Evolutionary conservation across 2,113 vertebrate genomes (phyloP), one percentile per base, ranked within the genome.

Genomic region (Laticauda colubrina): DNA sequence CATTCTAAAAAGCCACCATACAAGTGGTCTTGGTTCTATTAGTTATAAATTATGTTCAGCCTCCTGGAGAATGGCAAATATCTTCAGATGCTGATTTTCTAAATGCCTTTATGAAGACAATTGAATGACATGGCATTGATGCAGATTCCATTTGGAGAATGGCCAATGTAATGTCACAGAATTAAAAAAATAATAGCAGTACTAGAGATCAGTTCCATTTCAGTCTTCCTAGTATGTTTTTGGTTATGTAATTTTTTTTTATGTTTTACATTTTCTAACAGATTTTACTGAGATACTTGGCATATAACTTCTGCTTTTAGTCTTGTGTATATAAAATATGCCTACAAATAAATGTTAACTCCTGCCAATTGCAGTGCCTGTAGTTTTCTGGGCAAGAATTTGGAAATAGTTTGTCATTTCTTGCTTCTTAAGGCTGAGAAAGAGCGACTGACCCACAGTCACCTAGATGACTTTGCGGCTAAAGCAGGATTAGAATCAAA

Each of bases 31-130:
- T 15, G 85, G 24, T 95, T 43, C 55, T 91, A 23, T 91, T 59
- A 24, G 43, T 57, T 10, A 59, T 2, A 93, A 93, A 14, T 94
- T 93, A 43, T 91, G 54, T 92, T 92, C 87, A 93, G 26, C 0
- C 91, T 94, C 1, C 0, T 92, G 43, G 43, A 81, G 75, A 93
- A 59, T 92, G 87, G 92, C 53, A 29, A 95, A 24, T 5, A 94
- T 85, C 59, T 93, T 93, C 34, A 14, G 90, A 91, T 92, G 87
- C 45, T 95, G 48, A 87, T 96, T 94, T 94, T 94, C 64, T 81
- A 91, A 8, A 85, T 93, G 48, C 15, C 57, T 93, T 94, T 85
- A 93, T 91, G 89, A 95, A 92, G 90, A 94, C 5, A 89, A 39
- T 51, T 95, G 88, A 91, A n/a, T 3, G 0, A 86, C 87, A 95